These are phyloP conservation scores for Poeciliopsis turneri DNA, from an alignment of 2,797 vertebrate genomes.

Conservation along the genomic window DNA sequence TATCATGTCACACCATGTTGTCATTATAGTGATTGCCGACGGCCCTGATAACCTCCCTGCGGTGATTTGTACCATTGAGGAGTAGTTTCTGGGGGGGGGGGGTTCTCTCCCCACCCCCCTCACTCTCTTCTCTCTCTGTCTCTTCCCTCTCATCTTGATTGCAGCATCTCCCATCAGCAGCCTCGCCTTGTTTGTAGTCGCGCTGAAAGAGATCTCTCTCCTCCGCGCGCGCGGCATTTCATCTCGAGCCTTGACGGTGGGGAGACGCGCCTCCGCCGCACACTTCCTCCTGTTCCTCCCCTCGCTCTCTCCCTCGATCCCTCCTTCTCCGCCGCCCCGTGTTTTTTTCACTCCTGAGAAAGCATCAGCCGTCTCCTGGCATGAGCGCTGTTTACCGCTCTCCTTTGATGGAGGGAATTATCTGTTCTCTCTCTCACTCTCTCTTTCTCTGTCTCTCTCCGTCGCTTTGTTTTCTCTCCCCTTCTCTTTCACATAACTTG, in stretches of 20 bases:
- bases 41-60: conserved; percentile 75
- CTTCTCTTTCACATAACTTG: conserved; percentile 58
- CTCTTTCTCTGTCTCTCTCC: conserved; percentile 22
- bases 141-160: conserved; percentile 73
- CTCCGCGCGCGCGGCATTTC: conserved; percentile 56
- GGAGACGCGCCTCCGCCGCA: conserved; percentile 53
- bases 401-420: conserved; percentile 62
- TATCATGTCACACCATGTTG: conserved; percentile 81
- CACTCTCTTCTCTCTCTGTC: conserved; percentile 46
- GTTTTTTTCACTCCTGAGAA: conserved; percentile 44
- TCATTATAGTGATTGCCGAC: conserved; percentile 81
- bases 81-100: conserved; percentile 60
- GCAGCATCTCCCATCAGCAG: conserved; percentile 68
- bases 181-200: conserved; percentile 66
- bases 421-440: conserved; percentile 51
- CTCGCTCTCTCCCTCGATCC: conserved; percentile 22
- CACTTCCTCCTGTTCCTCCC: background rate
- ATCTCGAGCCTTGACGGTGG: conserved; percentile 53
- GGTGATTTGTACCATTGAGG: conserved; percentile 77
- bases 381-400: conserved; percentile 63
- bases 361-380: conserved; percentile 61
- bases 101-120: too few species aligned
- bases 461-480: conserved; percentile 65
- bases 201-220: conserved; percentile 57
- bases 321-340: conserved; percentile 40